A percentile compares a stretch with the other conserved stretches of the same genome.
These are phyloP conservation scores for Echinarachnius parma DNA, from an alignment of 53 echinoderm and acorn worm species.

Conservation along the genomic window DNA sequence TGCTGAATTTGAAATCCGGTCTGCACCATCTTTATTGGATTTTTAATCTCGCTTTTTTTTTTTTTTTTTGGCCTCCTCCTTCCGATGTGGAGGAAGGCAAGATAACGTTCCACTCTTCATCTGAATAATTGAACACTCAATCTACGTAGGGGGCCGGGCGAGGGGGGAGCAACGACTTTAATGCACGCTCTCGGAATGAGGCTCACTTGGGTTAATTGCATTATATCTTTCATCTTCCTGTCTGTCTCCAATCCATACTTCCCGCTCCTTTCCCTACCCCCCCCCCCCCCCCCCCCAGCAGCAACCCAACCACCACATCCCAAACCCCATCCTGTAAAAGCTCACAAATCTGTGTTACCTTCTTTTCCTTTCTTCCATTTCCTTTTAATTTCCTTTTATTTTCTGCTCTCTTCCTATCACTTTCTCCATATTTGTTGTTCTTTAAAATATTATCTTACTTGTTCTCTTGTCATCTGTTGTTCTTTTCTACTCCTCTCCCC, in stretches of 20 bases:
- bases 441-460: background rate
- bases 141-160: slow-evolving; percentile 11
- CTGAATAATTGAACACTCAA: slow-evolving; percentile 42
- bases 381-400: background rate
- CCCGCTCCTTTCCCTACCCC: background rate
- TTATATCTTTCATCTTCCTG: background rate
- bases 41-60: background rate
- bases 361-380: background rate
- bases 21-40: too few relatives aligned
- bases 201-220: slow-evolving; percentile 37
- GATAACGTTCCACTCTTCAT: slow-evolving; percentile 20
- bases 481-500: background rate
- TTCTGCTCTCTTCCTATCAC: background rate
- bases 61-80: background rate
- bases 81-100: slow-evolving; percentile 2
- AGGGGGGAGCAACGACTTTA: slow-evolving; percentile 23
- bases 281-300: background rate
- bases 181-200: slow-evolving; percentile 31
- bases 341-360: background rate
- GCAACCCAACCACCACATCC: background rate
- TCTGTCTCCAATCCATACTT: background rate
- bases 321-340: background rate
- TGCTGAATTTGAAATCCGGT: too few relatives aligned
- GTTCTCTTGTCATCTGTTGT: background rate
- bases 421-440: background rate